These are phyloP conservation scores for Spicauda simplicius DNA, from an alignment of 2,888 invertebrate species.

Conservation along the genomic window DNA sequence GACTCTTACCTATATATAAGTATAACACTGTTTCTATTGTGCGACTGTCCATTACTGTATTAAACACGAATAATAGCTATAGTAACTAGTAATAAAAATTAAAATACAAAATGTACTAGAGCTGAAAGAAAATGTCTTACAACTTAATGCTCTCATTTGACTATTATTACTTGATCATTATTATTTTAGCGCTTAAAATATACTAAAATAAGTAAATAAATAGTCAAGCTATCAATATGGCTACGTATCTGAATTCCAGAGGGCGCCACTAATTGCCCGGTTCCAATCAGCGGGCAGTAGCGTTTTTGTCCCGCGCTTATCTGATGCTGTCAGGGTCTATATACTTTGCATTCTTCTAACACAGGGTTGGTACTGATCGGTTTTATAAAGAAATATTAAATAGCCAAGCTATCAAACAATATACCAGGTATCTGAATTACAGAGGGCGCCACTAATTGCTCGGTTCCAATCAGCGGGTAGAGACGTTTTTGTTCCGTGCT, in stretches of 20 bases:
- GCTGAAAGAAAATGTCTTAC: no score
- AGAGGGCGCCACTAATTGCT: slow-evolving; percentile 35
- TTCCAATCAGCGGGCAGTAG: slow-evolving; percentile 28
- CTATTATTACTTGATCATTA: no score
- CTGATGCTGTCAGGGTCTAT: slow-evolving; percentile 36
- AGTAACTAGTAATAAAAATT: no score
- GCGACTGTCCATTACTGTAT: no score
- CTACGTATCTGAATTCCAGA: slow-evolving; percentile 10
- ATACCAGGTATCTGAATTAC: background rate
- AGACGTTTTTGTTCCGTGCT: slow-evolving; percentile 26
- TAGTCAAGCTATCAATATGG: background rate
- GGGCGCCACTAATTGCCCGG: slow-evolving; percentile 34
- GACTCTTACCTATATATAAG: no score
- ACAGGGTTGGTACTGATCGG: slow-evolving; percentile 9
- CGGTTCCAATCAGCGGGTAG: slow-evolving; percentile 30
- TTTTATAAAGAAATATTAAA: background rate
- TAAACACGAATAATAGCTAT: no score
- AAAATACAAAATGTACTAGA: no score
- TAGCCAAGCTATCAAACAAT: background rate
- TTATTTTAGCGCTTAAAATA: no score
- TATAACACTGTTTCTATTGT: no score
- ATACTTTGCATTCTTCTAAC: slow-evolving; percentile 33
- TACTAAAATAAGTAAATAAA: background rate
- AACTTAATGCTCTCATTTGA: no score
- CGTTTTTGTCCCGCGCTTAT: slow-evolving; percentile 32